Evolutionary conservation across 2,113 vertebrate genomes (phyloP).

Genomic region (Trochalopteron elliotii): DNA sequence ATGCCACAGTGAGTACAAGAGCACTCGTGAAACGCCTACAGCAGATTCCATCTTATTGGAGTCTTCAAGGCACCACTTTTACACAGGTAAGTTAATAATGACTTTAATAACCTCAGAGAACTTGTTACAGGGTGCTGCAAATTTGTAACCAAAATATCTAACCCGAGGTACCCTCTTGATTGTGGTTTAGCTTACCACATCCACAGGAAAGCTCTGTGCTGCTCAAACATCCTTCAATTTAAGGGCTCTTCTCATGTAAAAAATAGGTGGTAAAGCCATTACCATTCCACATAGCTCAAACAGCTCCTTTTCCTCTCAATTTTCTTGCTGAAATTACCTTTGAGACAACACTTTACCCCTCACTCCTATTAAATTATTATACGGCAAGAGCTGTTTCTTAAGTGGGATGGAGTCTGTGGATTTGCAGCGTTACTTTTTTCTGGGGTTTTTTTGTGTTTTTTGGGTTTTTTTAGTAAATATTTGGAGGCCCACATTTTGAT

Average conservation of each 20-base stretch:
- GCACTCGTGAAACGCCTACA: not conserved
- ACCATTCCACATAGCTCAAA: not conserved
- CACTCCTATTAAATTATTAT: not conserved
- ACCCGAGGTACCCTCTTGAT: not conserved
- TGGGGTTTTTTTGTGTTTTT: not conserved
- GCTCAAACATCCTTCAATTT: not conserved
- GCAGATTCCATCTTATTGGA: not conserved
- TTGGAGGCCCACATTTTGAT: not conserved
- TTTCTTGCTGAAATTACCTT: not conserved
- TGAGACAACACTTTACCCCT: not conserved
- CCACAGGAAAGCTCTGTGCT: rapidly evolving
- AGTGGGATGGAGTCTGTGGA: not conserved
- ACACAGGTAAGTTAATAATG: not conserved
- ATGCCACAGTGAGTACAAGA: not conserved
- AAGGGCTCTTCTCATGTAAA: not conserved
- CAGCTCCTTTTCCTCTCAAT: not conserved
- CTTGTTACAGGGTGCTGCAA: not conserved
- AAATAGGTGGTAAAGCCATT: not conserved
- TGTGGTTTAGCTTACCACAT: not conserved
- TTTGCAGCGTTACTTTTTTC: not conserved
- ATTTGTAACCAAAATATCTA: not conserved
- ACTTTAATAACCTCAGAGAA: not conserved
- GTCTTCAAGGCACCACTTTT: not conserved
- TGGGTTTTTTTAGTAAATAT: not conserved
- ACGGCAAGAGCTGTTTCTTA: not conserved